A percentile compares a stretch with the other conserved stretches of the same genome.
Evolutionary conservation across 1,140 invertebrate species (phyloP).

Genomic region (Oscheius sp.): DNA sequence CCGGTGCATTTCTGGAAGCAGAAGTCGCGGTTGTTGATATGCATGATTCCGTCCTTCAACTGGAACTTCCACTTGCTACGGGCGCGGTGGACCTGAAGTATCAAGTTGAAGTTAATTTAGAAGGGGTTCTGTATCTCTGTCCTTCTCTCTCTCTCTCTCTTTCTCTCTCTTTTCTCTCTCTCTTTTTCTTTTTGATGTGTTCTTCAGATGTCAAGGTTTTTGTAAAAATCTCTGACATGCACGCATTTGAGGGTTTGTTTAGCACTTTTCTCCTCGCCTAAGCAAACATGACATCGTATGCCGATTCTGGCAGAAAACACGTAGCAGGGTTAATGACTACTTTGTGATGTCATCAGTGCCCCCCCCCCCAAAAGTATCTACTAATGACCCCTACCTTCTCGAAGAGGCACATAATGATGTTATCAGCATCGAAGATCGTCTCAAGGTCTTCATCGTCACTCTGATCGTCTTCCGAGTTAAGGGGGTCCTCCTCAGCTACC

Average conservation of each 20-base stretch:
- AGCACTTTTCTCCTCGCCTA: no score
- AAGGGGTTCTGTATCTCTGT: neutral
- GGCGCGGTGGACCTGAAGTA: constrained; percentile 76
- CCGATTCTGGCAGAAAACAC: no score
- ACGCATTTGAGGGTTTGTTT: no score
- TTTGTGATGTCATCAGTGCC: neutral
- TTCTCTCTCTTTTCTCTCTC: neutral
- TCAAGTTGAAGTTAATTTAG: constrained; percentile 66
- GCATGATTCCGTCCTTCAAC: constrained; percentile 99
- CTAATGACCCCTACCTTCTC: constrained; percentile 71
- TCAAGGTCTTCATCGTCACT: constrained; percentile 91
- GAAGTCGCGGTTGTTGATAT: constrained; percentile 92
- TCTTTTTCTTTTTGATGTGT: neutral
- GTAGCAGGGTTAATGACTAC: no score
- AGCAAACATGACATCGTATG: no score
- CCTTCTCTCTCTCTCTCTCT: neutral
- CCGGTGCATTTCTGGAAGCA: constrained; percentile 98
- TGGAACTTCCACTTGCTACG: constrained; percentile 99
- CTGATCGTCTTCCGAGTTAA: constrained; percentile 89
- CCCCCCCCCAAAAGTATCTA: neutral
- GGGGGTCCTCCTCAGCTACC: constrained; percentile 71
- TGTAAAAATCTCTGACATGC: neutral
- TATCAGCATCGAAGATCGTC: constrained; percentile 93
- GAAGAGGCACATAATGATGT: constrained; percentile 98
- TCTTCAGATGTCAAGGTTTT: neutral